These are phyloP conservation scores for Myathropa florea DNA, from an alignment of 2,888 invertebrate species.

Conservation along the genomic window DNA sequence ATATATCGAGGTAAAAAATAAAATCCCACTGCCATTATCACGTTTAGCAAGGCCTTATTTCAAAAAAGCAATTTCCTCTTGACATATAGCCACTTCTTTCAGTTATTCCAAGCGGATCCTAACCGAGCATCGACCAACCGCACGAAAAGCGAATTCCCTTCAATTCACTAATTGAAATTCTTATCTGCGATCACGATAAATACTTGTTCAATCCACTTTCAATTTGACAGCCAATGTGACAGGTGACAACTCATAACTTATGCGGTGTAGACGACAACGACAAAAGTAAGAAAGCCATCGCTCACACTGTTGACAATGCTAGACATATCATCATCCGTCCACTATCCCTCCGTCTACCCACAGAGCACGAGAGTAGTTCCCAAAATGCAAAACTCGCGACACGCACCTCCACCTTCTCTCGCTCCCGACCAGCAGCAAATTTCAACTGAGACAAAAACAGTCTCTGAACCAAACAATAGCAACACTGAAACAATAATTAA, in stretches of 20 bases:
- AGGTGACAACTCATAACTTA: conserved; percentile 81
- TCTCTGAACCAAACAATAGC: conserved; percentile 57
- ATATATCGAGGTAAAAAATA: too few species aligned
- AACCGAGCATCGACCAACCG: conserved; percentile 55
- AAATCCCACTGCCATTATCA: neutral
- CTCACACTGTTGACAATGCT: conserved; percentile 59
- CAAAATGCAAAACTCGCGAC: conserved; percentile 46
- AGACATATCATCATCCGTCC: conserved; percentile 62
- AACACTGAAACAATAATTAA: conserved; percentile 77
- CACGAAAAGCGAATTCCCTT: conserved; percentile 47
- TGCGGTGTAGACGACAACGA: conserved; percentile 67
- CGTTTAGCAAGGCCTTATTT: neutral
- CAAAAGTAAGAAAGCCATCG: conserved; percentile 61
- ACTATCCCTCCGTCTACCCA: conserved; percentile 21
- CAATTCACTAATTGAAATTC: conserved; percentile 79
- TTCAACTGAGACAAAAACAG: conserved; percentile 16
- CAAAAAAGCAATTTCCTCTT: neutral
- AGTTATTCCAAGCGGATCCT: conserved; percentile 56
- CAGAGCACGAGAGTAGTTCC: conserved; percentile 4
- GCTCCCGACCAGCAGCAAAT: neutral
- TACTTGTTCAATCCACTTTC: conserved; percentile 80
- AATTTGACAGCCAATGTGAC: conserved; percentile 81
- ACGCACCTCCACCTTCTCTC: conserved; percentile 32
- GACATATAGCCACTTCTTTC: neutral
- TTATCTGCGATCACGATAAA: conserved; percentile 79